These are phyloP conservation scores for Zosterops borbonicus DNA, from an alignment of 2,113 vertebrate species.

Conservation along the genomic window DNA sequence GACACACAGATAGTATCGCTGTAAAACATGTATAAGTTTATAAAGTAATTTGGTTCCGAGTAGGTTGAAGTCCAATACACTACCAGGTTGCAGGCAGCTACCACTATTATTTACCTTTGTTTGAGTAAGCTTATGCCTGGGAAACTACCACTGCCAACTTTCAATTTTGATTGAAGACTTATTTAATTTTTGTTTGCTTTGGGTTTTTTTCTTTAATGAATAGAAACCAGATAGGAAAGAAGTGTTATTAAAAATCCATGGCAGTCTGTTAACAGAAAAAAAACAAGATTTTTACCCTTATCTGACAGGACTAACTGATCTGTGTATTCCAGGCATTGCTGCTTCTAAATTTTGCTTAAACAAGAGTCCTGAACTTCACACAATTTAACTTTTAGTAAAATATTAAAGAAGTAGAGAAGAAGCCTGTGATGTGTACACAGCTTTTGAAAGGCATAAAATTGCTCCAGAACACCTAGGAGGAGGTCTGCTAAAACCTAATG, in stretches of 20 bases:
- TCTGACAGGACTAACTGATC: background rate
- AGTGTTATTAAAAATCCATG: background rate
- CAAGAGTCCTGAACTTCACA: background rate
- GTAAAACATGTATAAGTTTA: background rate
- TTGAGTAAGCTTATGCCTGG: background rate
- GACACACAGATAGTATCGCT: background rate
- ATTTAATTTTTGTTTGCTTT: background rate
- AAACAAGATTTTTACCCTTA: background rate
- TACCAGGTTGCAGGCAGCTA: background rate
- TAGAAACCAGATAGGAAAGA: background rate
- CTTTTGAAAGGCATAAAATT: slow-evolving; percentile 11
- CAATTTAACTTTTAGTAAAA: slow-evolving; percentile 26
- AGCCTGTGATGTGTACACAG: background rate
- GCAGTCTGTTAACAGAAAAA: background rate
- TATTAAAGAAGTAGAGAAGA: slow-evolving; percentile 9
- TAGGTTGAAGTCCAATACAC: background rate
- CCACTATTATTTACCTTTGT: background rate
- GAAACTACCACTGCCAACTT: background rate
- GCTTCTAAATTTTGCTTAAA: background rate
- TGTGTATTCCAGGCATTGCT: background rate
- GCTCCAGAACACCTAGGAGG: background rate
- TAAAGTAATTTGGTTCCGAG: background rate
- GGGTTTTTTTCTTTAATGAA: background rate
- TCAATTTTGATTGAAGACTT: background rate
- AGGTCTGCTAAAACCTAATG: background rate